Percentiles rank a stretch among this genome's conserved stretches.
phyloP scores from a whole-genome alignment of 2,888 invertebrate genomes.

The Deroplatys truncata region DNA sequence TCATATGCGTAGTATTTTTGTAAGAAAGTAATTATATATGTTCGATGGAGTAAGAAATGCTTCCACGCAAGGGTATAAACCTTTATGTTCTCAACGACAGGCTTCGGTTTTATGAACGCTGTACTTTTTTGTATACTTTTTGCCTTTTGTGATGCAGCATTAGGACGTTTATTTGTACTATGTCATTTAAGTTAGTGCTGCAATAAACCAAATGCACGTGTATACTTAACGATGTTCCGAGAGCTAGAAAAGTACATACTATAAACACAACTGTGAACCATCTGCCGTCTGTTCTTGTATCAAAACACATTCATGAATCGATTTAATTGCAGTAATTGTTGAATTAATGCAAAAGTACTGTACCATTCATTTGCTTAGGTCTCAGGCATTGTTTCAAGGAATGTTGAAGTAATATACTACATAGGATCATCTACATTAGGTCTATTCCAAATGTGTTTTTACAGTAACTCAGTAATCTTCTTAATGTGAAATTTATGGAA shows the following conservation, averaged over 20 bases:
- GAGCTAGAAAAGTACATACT: background rate
- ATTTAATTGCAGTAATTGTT: background rate
- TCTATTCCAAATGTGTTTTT: background rate
- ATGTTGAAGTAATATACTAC: background rate
- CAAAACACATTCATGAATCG: background rate
- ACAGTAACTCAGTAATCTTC: no score
- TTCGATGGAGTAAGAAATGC: background rate
- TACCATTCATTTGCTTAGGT: background rate
- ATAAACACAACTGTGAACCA: background rate
- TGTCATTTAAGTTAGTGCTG: background rate
- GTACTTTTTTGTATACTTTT: background rate
- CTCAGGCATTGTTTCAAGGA: background rate
- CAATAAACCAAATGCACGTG: background rate
- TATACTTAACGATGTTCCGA: background rate
- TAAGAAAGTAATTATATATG: background rate
- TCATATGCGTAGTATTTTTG: background rate
- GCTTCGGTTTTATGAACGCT: background rate
- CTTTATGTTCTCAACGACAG: background rate
- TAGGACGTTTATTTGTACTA: background rate
- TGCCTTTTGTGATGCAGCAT: background rate
- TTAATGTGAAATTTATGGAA: background rate
- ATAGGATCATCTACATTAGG: background rate
- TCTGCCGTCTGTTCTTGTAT: background rate
- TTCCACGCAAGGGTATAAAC: background rate
- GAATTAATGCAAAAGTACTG: background rate